These are phyloP conservation scores for Diacarnus erythraeanus DNA, from an alignment of 37 sponge, comb jelly and placozoan genomes.

Conservation along the genomic window DNA sequence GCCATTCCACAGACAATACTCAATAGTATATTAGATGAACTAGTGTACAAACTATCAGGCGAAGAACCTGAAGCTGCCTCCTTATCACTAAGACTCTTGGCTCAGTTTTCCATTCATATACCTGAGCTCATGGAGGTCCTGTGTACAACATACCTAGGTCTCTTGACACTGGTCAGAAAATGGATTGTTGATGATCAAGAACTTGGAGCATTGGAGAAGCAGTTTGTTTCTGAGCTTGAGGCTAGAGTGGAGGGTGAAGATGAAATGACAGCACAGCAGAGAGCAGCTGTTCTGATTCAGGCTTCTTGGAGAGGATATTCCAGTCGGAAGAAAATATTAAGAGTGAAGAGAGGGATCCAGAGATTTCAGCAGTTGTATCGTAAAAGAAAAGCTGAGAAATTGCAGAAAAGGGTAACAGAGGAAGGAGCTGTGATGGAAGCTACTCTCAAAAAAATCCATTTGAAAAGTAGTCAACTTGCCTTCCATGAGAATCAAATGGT, in stretches of 20 bases:
- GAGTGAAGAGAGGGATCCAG: constrained; percentile 31
- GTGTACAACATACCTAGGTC: constrained; percentile 25
- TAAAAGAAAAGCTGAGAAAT: constrained; percentile 16
- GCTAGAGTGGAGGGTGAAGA: not conserved
- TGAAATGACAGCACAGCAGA: not conserved
- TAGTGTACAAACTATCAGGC: constrained; percentile 50
- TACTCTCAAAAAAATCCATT: not conserved
- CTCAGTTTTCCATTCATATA: not conserved
- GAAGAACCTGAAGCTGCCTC: not conserved
- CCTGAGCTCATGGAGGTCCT: not conserved
- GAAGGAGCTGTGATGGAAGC: not conserved
- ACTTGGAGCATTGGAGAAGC: not conserved
- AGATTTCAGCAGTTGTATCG: constrained; percentile 61
- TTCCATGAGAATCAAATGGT: constrained; percentile 60
- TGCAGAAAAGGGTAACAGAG: not conserved
- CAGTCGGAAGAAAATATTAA: constrained; percentile 39
- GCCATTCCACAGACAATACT: constrained; percentile 16
- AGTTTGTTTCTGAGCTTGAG: constrained; percentile 10
- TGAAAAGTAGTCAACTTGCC: not conserved
- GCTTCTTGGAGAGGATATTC: constrained; percentile 62
- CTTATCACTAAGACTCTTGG: constrained; percentile 32
- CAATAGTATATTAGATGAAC: constrained; percentile 44
- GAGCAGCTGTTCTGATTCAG: constrained; percentile 66
- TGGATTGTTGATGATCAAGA: not conserved
- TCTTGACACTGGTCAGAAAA: constrained; percentile 10